phyloP scores from a whole-genome alignment of 1,140 invertebrate genomes.

The Batillaria attramentaria region DNA sequence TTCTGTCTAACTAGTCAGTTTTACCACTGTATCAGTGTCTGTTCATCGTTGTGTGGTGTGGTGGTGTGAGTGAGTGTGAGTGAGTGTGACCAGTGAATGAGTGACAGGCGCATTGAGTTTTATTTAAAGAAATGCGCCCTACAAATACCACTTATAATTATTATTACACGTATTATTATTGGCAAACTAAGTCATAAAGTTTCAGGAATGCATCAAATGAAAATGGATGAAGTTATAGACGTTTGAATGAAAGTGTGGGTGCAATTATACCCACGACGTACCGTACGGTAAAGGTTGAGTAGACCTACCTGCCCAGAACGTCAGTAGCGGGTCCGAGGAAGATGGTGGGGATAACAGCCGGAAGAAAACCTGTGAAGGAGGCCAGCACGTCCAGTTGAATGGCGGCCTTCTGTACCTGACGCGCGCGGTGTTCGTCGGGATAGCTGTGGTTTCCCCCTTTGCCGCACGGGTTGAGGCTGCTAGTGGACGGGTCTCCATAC shows the following conservation, averaged over 20 bases:
- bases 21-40: too few relatives aligned
- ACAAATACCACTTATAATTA: too few relatives aligned
- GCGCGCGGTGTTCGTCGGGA: background rate
- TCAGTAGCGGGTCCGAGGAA: conserved; percentile 14
- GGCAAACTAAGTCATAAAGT: background rate
- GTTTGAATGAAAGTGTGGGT: too few relatives aligned
- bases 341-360: conserved; percentile 23
- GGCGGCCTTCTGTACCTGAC: conserved; percentile 8
- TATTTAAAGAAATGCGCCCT: too few relatives aligned
- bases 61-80: too few relatives aligned
- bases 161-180: too few relatives aligned
- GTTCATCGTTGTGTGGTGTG: too few relatives aligned
- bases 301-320: conserved; percentile 6
- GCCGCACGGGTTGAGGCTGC: conserved; percentile 26
- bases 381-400: conserved; percentile 9
- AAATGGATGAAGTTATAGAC: conserved; percentile 3
- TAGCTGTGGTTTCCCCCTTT: background rate
- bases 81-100: background rate
- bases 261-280: too few relatives aligned
- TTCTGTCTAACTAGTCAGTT: too few relatives aligned
- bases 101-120: too few relatives aligned
- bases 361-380: conserved; percentile 5
- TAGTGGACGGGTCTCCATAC: conserved; percentile 24
- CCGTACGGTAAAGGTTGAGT: too few relatives aligned
- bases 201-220: background rate